These are phyloP conservation scores for Eubasilissa splendida DNA, from an alignment of 2,888 invertebrate species.

Conservation along the genomic window DNA sequence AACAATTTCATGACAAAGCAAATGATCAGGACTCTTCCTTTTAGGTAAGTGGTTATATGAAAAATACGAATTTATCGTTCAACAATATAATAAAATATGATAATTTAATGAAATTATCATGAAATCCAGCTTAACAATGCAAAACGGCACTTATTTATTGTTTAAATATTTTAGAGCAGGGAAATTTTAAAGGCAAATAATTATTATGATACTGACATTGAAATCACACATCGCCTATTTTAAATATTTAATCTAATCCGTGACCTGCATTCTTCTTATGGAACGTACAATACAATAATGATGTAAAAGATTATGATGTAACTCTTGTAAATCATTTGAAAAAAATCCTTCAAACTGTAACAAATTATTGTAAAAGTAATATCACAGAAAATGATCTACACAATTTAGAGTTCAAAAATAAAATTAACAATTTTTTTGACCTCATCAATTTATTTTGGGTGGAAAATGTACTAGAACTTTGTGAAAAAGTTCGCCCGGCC, in stretches of 20 bases:
- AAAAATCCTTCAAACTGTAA: neutral
- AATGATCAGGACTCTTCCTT: constrained; percentile 2
- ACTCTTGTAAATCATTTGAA: constrained; percentile 1
- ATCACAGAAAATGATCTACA: constrained; percentile 3
- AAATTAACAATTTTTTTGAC: too few relatives aligned
- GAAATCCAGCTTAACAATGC: constrained; percentile 20
- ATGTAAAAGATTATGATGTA: constrained; percentile 1
- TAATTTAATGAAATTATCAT: constrained; percentile 18
- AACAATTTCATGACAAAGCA: neutral
- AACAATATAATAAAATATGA: constrained; percentile 7
- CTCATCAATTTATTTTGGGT: neutral
- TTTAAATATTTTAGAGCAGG: constrained; percentile 7
- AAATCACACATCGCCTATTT: neutral
- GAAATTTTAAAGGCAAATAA: constrained; percentile 13
- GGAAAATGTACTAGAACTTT: constrained; percentile 10
- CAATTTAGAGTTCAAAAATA: neutral
- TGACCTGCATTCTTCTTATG: constrained; percentile 13
- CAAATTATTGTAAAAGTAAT: neutral
- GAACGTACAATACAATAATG: neutral
- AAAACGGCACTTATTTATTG: constrained; percentile 15
- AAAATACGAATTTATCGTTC: constrained; percentile 10
- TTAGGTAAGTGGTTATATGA: constrained; percentile 7
- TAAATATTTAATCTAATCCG: constrained; percentile 17
- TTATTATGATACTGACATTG: constrained; percentile 10
- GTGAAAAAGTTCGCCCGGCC: neutral